Evolutionary conservation across 2,888 invertebrate genomes (phyloP), one percentile per base, ranked within the genome.

Genomic region (Paralinhomoeus sp.): DNA sequence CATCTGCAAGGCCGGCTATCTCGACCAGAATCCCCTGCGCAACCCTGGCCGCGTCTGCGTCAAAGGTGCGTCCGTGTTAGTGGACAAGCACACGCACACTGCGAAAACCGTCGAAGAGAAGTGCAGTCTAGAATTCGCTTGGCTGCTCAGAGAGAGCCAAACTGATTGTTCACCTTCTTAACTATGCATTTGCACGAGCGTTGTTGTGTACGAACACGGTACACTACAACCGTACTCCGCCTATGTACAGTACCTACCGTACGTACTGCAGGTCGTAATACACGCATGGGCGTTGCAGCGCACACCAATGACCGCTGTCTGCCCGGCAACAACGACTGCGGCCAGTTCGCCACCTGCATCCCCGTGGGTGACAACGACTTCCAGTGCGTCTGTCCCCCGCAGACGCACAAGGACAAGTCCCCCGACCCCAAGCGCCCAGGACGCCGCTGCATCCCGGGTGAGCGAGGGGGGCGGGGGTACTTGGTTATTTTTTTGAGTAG

Each of bases 31-130:
- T 41, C 58, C 57, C 45, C 54, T 59, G 37, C 48, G 54, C 22
- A 61, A 57, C 43, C 61, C 61, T 12, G 61, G 61, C 39, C 47
- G 61, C 13, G 41, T 48, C 15, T 61, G 61, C 51, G 47, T 56
- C 44, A 52, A 55, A 41, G 35, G 35, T 35, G 35, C 5, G 35
- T 17, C 15, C 15, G 31, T 31, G 9, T 7, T 31, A 15, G 31
- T n/a, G n/a, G n/a, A n/a, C n/a, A n/a, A n/a, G n/a, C n/a, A n/a
- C n/a, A n/a, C n/a, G n/a, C n/a, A n/a, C n/a, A n/a, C n/a, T n/a
- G n/a, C n/a, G n/a, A n/a, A n/a, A n/a, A n/a, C n/a, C n/a, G n/a
- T n/a, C n/a, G n/a, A n/a, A n/a, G n/a, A n/a, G n/a, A n/a, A n/a
- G n/a, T n/a, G n/a, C n/a, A n/a, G n/a, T n/a, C n/a, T n/a, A n/a